phyloP scores from a whole-genome alignment of 2,113 vertebrate species.

The Neoarius graeffei region DNA sequence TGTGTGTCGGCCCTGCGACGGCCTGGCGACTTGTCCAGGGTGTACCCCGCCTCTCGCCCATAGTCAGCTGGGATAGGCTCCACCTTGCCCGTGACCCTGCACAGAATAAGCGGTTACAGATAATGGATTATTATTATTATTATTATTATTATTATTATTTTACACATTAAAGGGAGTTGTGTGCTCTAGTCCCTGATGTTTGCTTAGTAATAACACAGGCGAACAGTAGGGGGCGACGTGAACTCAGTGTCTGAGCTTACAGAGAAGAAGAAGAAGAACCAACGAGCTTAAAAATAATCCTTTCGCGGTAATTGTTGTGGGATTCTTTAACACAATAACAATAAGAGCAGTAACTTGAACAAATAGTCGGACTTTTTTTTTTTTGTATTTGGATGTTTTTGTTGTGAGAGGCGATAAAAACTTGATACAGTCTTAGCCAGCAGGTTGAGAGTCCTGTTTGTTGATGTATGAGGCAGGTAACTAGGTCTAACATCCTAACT shows the following conservation, averaged over 20 bases:
- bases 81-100: no score
- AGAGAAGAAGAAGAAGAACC: slow-evolving; percentile 30
- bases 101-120: no score
- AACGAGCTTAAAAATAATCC: slow-evolving; percentile 32
- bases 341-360: background rate
- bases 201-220: background rate
- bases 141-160: no score
- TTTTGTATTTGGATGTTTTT: background rate
- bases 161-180: background rate
- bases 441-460: background rate
- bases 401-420: background rate
- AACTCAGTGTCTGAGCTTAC: background rate
- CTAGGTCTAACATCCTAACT: background rate
- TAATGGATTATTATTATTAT: no score
- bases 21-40: no score
- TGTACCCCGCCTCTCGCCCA: no score
- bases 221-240: slow-evolving; percentile 20
- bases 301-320: slow-evolving; percentile 49
- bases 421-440: background rate
- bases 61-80: no score
- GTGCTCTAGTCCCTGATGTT: no score
- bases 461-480: slow-evolving; percentile 1
- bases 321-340: slow-evolving; percentile 30
- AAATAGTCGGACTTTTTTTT: no score
- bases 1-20: no score